Evolutionary conservation across 2,113 vertebrate species (phyloP), one percentile per base, ranked within the genome.

Genomic region (Hoplias malabaricus): DNA sequence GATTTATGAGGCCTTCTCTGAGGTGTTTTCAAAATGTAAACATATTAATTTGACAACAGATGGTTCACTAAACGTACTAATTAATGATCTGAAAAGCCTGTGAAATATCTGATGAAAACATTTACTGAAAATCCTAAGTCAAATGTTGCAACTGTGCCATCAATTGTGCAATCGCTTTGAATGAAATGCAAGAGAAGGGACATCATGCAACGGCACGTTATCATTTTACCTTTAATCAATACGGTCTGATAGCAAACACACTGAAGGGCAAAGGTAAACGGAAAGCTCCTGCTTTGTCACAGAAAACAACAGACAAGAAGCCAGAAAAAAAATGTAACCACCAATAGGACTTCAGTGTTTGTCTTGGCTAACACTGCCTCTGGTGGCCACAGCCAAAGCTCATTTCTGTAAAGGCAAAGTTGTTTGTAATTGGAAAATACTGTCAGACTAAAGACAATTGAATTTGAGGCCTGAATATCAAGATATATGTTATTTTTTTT

Each of bases 251-350:
- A 70, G 33, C 50, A 77, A 81, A 69, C 38, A 76, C 50, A 76
- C 77, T 16, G 31, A 21, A 50, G 86, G 77, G 69, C 78, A 87
- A 86, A 89, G 88, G 80, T 84, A 73, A 87, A 82, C 31, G 69
- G 69, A 75, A 54, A 62, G 34, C 69, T 62, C n/a, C 69, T 77
- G 70, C 54, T 69, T 38, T 14, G 57, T 83, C 27, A 57, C 61
- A 65, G 43, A 63, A 80, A 73, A 54, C 48, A 42, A 78, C 19
- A 67, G n/a, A 36, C 21, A 36, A 36, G 48, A 34, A 50, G 40
- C 27, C 40, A 77, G 57, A 1, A 56, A 48, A 69, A 71, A 25
- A 23, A 61, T n/a, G n/a, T n/a, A 8, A 27, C 5, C 33, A 36
- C 31, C 57, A 34, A 61, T 61, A 29, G 59, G 31, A 63, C 1